Conservation (phyloP, 2,113 vertebrate species). For the Burhinus bistriatus region DNA sequence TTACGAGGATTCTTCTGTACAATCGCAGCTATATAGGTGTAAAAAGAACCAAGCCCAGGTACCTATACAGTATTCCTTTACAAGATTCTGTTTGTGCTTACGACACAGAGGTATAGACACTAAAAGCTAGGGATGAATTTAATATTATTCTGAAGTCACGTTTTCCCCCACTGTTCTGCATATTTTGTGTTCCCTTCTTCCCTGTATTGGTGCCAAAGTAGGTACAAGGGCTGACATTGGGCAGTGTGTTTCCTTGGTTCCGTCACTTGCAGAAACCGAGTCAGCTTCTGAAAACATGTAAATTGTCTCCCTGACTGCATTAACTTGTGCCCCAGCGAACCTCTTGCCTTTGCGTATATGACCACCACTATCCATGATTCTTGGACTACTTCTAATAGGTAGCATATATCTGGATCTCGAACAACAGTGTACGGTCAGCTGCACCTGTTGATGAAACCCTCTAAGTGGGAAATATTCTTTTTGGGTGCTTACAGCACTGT, state of each 20-base stretch:
- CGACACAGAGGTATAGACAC: not conserved
- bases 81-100: not conserved
- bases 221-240: not conserved
- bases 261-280: not conserved
- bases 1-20: not conserved
- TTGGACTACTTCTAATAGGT: not conserved
- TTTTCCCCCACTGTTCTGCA: not conserved
- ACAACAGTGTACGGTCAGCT: not conserved
- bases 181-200: not conserved
- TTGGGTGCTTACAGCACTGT: not conserved
- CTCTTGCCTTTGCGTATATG: not conserved
- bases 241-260: not conserved
- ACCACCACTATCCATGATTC: not conserved
- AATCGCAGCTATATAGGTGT: not conserved
- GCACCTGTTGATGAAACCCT: not conserved
- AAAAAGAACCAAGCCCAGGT: not conserved
- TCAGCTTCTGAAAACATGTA: not conserved
- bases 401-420: not conserved
- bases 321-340: not conserved
- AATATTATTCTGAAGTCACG: not conserved
- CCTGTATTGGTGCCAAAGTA: not conserved
- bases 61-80: not conserved
- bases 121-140: not conserved
- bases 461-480: not conserved
- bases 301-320: not conserved